phyloP scores from a whole-genome alignment of 2,797 vertebrate genomes.

The Hippopotamyrus pictus region DNA sequence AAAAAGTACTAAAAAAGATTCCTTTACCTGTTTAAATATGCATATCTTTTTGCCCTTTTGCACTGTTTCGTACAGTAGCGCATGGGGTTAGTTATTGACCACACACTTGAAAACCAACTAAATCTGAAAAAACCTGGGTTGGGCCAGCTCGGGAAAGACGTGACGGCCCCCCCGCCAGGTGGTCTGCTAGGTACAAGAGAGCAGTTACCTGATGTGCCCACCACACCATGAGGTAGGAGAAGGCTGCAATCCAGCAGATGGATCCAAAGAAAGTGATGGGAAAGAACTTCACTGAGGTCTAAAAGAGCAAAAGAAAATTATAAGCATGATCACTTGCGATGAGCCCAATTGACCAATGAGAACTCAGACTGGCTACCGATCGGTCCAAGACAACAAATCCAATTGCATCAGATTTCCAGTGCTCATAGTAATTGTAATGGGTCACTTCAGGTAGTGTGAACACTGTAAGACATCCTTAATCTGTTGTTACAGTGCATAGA shows the following conservation, averaged over 20 bases:
- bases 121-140: not conserved
- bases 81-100: not conserved
- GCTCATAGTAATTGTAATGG: not conserved
- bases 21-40: not conserved
- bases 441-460: not conserved
- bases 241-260: slow-evolving; percentile 86
- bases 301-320: slow-evolving; percentile 43
- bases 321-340: not conserved
- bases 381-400: not conserved
- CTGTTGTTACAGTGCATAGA: not conserved
- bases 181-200: not conserved
- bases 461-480: not conserved
- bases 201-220: slow-evolving; percentile 93
- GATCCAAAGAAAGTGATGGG: slow-evolving; percentile 84
- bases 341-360: not conserved
- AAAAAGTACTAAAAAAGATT: not conserved
- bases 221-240: slow-evolving; percentile 99
- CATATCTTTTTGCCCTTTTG: not conserved
- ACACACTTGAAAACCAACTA: not conserved
- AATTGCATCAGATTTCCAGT: not conserved
- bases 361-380: not conserved
- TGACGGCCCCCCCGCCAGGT: not conserved
- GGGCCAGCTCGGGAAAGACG: not conserved
- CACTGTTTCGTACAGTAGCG: not conserved
- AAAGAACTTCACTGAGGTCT: slow-evolving; percentile 79